Base-by-base conservation (phyloP, 2,888 invertebrate genomes). In the Ryuthela nishihirai region DNA sequence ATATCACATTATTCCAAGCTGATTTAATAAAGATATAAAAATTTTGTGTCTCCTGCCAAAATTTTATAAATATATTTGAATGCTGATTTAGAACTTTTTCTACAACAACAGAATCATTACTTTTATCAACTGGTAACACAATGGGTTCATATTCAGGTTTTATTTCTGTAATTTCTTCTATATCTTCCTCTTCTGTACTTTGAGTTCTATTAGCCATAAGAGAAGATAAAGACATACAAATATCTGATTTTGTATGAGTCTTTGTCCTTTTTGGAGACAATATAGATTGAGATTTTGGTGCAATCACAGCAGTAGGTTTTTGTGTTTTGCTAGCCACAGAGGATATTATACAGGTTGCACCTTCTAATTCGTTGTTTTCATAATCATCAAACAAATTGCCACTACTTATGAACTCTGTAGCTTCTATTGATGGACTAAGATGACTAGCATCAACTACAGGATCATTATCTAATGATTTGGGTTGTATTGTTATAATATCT, bases 401-500 rank as follows among this genome's bases (percentile, higher is more conserved):
- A 5, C 42, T 29, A 29, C 32, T 36, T 9, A 45, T 44, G 2
- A 46, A 20, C 36, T 58, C 56, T 12, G 46, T 17, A 10, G 46
- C 56, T 46, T 58, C 56, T 18, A 58, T 39, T 15, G 56, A 50
- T 15, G 56, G 56, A 32, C 56, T 58, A 3, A 58, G 23, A n/a
- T n/a, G n/a, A 21, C 47, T 46, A n/a, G 15, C 17, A 20, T 54
- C 46, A 6, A 18, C 5, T 7, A 39, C 24, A 20, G n/a, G n/a
- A n/a, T n/a, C n/a, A n/a, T n/a, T n/a, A n/a, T n/a, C n/a, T n/a
- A n/a, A n/a, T n/a, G n/a, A n/a, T n/a, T n/a, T n/a, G n/a, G n/a
- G n/a, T n/a, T n/a, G n/a, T n/a, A n/a, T n/a, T n/a, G n/a, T n/a
- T n/a, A n/a, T n/a, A n/a, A n/a, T n/a, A n/a, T n/a, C n/a, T n/a